Evolutionary conservation across 2,888 invertebrate species (phyloP), one percentile per base, ranked within the genome.

Genomic region (Drosophila nr. medialis): DNA sequence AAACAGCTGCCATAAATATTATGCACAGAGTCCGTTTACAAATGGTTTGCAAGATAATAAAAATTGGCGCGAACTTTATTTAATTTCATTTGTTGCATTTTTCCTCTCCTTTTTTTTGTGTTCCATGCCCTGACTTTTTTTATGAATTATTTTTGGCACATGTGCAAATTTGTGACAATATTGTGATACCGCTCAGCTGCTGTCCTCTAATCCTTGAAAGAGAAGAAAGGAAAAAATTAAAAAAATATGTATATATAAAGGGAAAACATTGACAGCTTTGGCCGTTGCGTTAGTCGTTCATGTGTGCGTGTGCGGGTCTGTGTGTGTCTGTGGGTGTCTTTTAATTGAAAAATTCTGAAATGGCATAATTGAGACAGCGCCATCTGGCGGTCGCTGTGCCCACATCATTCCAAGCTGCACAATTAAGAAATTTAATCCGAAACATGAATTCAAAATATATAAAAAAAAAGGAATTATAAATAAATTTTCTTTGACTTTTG

Each of bases 281-380:
- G 38, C 13, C 30, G 30, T 62, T 51, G 30, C 50, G 30, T 27
- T 49, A 36, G 10, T 56, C 42, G 40, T 15, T 8, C 27, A 4
- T 21, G 50, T 42, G 38, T 59, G 42, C 29, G 59, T 36, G 30
- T 45, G 30, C 21, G 21, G n/a, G 42, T 54, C 27, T 29, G 59
- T 51, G 27, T n/a, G 48, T 21, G 51, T 48, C n/a, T n/a, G 27
- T 53, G 62, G 55, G 13, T 21, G 58, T 51, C 32, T 77, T 89
- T 77, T 84, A 89, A 89, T 89, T 89, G 89, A 87, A 87, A 84
- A 81, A 87, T 89, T 77, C 64, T 78, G 80, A 89, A 86, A 89
- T 89, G 85, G 80, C 80, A 86, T 87, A 86, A 86, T 86, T 86
- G 74, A 77, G 68, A 48, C 63, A 80, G 50, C 86, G 77, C 67